Conservation (phyloP, 2,113 vertebrate species). For the Datnioides undecimradiatus region DNA sequence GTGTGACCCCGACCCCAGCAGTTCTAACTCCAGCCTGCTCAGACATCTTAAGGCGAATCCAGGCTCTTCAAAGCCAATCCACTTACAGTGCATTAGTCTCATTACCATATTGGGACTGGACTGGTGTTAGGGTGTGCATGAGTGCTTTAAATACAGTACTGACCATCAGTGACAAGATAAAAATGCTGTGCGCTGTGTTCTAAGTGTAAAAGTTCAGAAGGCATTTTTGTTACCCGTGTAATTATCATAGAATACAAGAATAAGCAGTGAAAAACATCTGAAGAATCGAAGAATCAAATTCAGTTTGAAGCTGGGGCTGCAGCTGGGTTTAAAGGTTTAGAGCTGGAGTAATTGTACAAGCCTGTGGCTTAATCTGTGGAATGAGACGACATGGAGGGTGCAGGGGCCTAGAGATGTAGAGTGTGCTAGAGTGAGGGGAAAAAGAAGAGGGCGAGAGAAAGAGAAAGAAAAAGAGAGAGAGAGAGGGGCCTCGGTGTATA, state of each 20-base stretch:
- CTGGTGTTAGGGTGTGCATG: constrained; percentile 35
- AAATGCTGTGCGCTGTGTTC: neutral
- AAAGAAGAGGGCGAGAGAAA: neutral
- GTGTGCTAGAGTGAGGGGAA: neutral
- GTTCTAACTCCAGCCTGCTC: constrained; percentile 78
- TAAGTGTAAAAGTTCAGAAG: constrained; percentile 22
- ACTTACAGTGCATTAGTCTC: constrained; percentile 84
- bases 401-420: constrained; percentile 8
- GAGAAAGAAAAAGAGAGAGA: neutral
- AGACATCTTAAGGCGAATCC: constrained; percentile 83
- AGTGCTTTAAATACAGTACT: constrained; percentile 47
- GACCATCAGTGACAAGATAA: constrained; percentile 15
- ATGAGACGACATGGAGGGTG: neutral
- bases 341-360: constrained; percentile 29
- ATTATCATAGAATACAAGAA: constrained; percentile 1
- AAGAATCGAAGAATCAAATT: constrained; percentile 15
- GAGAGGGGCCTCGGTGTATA: constrained; percentile 9
- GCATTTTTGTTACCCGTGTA: constrained; percentile 23
- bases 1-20: constrained; percentile 71
- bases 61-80: constrained; percentile 80
- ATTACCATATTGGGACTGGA: constrained; percentile 72
- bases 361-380: constrained; percentile 1
- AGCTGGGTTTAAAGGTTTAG: constrained; percentile 44
- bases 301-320: constrained; percentile 25
- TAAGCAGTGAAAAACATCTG: neutral